Evolutionary conservation across 2,888 invertebrate genomes (phyloP), one percentile per base, ranked within the genome.

Genomic region (Tachystola acroxantha): DNA sequence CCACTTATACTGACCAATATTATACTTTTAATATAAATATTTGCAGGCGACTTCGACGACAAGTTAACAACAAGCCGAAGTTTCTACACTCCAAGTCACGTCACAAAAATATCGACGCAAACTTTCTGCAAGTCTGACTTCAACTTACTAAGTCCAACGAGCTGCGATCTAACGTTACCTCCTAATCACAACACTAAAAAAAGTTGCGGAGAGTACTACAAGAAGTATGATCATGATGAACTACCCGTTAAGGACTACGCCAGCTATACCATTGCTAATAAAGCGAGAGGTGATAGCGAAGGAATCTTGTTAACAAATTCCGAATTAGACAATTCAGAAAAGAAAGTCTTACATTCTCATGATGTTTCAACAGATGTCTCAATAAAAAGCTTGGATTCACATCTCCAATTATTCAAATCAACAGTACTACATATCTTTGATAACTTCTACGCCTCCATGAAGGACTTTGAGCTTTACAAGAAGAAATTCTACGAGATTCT

Each of bases 391-490:
- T 55, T 80, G 5, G 81, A 84, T n/a, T 73, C 75, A 0, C 72
- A 76, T 25, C 66, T 82, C 1, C 71, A 77, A 47, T 63, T 77
- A 35, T 80, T 85, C 40, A 81, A 65, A 55, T 64, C 61, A 0
- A 77, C 80, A 0, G 76, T 85, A 0, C 66, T 75, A 46, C 68
- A 77, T 39, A 77, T 86, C 31, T 81, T 85, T 32, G 71, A 76
- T 16, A 78, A 70, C 28, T 85, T 81, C 43, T 64, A 79, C 40
- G 48, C 60, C 0, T 71, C 54, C 36, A 71, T 80, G 76, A 45
- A 54, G 12, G 82, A 82, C 36, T 76, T 74, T 39, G 80, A 85
- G 42, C 32, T 54, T 1, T 82, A 77, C 42, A 84, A 81, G 45
- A 54, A 61, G 31, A 71, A 70, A 38, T 84, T 74, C 46, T 48